Conservation (phyloP, 1,140 invertebrate genomes). For the Diabrotica virgifera region DNA sequence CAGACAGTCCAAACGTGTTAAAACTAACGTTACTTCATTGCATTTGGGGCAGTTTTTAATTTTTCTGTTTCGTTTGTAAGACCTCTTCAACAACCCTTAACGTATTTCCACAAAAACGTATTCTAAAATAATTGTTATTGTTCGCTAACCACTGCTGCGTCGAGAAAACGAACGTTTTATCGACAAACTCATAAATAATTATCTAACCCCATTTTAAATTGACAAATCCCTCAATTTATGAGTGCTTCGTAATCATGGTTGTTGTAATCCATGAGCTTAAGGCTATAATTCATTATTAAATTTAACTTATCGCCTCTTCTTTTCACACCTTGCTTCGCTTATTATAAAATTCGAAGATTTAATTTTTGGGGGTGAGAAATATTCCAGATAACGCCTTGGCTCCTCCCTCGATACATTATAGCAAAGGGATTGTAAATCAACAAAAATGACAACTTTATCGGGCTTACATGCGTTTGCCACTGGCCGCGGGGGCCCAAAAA, state of each 20-base stretch:
- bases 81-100: too few species aligned
- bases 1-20: too few species aligned
- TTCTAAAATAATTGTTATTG: too few species aligned
- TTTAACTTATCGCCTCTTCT: conserved; percentile 30
- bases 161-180: conserved; percentile 21
- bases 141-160: conserved; percentile 1
- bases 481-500: too few species aligned
- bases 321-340: conserved; percentile 19
- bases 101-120: too few species aligned
- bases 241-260: conserved; percentile 32
- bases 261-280: conserved; percentile 37
- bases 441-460: too few species aligned
- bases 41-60: too few species aligned
- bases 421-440: too few species aligned
- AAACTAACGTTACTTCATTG: too few species aligned
- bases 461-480: too few species aligned
- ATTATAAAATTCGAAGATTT: conserved; percentile 10
- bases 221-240: conserved; percentile 36
- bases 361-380: conserved; percentile 2
- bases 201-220: conserved; percentile 38
- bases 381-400: background rate
- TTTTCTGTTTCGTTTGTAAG: too few species aligned
- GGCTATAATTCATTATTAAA: conserved; percentile 36
- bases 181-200: conserved; percentile 37
- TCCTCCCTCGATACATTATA: background rate